Conservation (phyloP, 2,888 invertebrate species). For the Drosophila eohydei region DNA sequence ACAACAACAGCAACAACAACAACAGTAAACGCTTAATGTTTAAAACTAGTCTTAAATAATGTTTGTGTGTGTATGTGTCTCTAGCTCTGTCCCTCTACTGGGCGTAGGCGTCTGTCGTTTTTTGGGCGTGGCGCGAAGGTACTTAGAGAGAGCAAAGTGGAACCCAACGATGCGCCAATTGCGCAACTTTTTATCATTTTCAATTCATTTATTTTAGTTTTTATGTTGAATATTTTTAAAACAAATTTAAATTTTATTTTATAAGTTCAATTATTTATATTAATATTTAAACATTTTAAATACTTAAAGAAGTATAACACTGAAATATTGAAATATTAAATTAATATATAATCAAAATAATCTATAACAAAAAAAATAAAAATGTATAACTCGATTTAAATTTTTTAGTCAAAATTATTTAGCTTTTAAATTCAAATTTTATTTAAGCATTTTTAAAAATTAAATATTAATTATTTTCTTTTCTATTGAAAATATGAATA, state of each 20-base stretch:
- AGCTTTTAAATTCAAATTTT: too few relatives aligned
- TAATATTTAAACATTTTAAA: too few relatives aligned
- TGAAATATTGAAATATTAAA: too few relatives aligned
- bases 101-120: slow-evolving; percentile 45
- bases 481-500: too few relatives aligned
- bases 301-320: too few relatives aligned
- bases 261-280: not conserved
- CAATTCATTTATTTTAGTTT: not conserved
- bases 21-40: slow-evolving; percentile 66
- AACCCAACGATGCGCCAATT: slow-evolving; percentile 15
- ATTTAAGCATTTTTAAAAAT: too few relatives aligned
- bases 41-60: slow-evolving; percentile 72
- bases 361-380: too few relatives aligned
- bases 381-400: too few relatives aligned
- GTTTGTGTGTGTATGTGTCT: slow-evolving; percentile 66
- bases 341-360: too few relatives aligned
- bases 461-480: too few relatives aligned
- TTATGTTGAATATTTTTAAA: not conserved
- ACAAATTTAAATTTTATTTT: not conserved
- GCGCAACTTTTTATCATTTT: slow-evolving; percentile 12
- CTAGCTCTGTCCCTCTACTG: slow-evolving; percentile 28
- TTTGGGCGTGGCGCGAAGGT: slow-evolving; percentile 39
- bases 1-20: slow-evolving; percentile 39
- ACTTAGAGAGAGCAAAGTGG: not conserved
- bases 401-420: too few relatives aligned